Evolutionary conservation across 1,140 invertebrate species (phyloP).

Genomic region (Cyclina sinensis): DNA sequence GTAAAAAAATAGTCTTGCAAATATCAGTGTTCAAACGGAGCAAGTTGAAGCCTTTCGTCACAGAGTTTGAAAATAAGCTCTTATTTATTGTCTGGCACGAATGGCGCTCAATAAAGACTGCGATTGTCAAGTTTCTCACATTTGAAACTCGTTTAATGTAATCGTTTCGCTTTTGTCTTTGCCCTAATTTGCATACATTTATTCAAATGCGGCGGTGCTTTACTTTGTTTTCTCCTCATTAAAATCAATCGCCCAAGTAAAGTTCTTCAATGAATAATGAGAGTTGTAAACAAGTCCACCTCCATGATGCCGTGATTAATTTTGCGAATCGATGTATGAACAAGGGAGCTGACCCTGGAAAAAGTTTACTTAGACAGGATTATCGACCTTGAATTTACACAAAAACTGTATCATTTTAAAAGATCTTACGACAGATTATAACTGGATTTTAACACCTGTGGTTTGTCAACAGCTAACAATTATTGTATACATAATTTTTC

Average conservation of each 20-base stretch:
- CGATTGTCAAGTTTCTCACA: constrained; percentile 63
- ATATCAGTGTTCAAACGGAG: not conserved
- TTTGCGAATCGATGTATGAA: constrained; percentile 2
- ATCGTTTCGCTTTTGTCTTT: constrained; percentile 41
- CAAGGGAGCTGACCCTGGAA: not conserved
- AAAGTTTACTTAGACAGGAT: not conserved
- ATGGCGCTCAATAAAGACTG: not conserved
- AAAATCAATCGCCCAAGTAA: constrained; percentile 52
- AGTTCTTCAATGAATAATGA: constrained; percentile 43
- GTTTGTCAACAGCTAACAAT: constrained; percentile 21
- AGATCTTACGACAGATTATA: constrained; percentile 32
- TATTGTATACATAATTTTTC: constrained; percentile 22
- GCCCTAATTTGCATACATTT: constrained; percentile 65
- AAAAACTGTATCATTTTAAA: not conserved
- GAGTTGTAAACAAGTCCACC: constrained; percentile 1
- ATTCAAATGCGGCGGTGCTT: constrained; percentile 57
- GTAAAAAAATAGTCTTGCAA: not conserved
- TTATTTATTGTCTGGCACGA: constrained; percentile 49
- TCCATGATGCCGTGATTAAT: constrained; percentile 4
- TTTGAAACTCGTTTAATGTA: constrained; percentile 51
- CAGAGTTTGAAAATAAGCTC: not conserved
- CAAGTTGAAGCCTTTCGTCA: not conserved
- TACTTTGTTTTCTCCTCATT: constrained; percentile 49
- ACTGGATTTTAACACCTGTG: constrained; percentile 64
- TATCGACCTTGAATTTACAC: not conserved